Evolutionary conservation across 2,113 vertebrate species (phyloP), one percentile per base, ranked within the genome.

Genomic region (Etheostoma cragini): DNA sequence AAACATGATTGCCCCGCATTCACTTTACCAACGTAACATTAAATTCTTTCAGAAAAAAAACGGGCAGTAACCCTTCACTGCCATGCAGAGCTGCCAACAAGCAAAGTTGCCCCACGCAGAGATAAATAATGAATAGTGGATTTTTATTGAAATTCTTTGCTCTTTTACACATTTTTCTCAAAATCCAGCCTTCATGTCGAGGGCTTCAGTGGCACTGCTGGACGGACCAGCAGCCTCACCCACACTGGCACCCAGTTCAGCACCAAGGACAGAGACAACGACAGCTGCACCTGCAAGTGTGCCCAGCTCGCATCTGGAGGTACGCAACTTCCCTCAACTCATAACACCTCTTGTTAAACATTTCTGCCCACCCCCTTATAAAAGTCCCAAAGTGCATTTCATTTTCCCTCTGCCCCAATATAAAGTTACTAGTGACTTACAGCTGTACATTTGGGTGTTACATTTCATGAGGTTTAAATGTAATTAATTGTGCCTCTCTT

Each of bases 261-360:
- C 92, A 96, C 96, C 56, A 93, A 95, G 86, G 95, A 96, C 73
- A 88, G 92, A 45, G 92, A 96, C 90, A 95, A 95, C 0, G 93
- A 96, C 88, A 86, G 76, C 42, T 93, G 95, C 60, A 91, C 93
- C 84, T 96, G 96, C 94, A 95, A 93, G 77, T 95, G 93, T 57
- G 93, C 92, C 0, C 95, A 95, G 90, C 94, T 96, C 68, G 93
- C 95, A 5, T 92, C 95, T 0, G 93, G 95, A 94, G 95, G 94
- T 96, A 92, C 71, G 5, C 63, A 2, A 42, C 33, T 17, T 61
- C 86, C 16, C 53, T 54, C 63, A 14, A 46, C 62, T 47, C 58
- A 77, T 58, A 76, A 62, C 54, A 53, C 6, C 1, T 66, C 82
- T 64, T 64, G 64, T 82, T 82, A 80, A 88, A 71, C 69, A 61